Evolutionary conservation across 2,113 vertebrate species (phyloP).

Genomic region (Rhynchomys soricoides): DNA sequence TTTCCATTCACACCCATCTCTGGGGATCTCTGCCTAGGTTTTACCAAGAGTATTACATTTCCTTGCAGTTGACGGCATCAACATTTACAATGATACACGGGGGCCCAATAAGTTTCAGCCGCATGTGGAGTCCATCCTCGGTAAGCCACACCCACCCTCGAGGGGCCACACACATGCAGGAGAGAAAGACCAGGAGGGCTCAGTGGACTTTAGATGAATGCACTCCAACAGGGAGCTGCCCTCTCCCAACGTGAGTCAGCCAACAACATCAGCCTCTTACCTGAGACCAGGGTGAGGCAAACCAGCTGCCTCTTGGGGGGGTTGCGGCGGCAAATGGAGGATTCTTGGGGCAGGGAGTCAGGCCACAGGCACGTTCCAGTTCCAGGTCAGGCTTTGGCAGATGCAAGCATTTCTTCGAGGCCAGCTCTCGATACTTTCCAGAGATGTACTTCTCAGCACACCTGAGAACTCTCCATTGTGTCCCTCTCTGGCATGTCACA

Average conservation of each 20-base stretch:
- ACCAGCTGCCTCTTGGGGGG: conserved; percentile 85
- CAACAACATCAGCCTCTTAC: conserved; percentile 71
- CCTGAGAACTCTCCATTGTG: conserved; percentile 88
- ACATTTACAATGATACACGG: background rate
- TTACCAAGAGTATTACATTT: background rate
- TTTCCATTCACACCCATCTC: background rate
- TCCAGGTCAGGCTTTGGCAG: conserved; percentile 86
- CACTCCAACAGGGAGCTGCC: accelerated
- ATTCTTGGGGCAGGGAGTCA: conserved; percentile 83
- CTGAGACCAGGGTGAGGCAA: conserved; percentile 91
- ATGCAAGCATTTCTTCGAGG: conserved; percentile 88
- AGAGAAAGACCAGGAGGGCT: background rate
- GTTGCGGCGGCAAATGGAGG: conserved; percentile 43
- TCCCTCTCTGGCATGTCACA: conserved; percentile 88
- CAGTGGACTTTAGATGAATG: accelerated
- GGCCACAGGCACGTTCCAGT: conserved; percentile 86
- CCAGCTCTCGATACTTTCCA: conserved; percentile 90
- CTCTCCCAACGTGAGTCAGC: background rate
- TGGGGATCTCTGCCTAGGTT: background rate
- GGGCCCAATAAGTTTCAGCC: background rate
- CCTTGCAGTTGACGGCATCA: background rate
- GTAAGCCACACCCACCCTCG: background rate
- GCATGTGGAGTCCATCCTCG: background rate
- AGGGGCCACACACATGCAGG: background rate
- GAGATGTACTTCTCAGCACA: conserved; percentile 91